A percentile compares a stretch with the other conserved stretches of the same genome.
These are phyloP conservation scores for Sterrhoptilus dennistouni DNA, from an alignment of 2,113 vertebrate genomes.

Conservation along the genomic window DNA sequence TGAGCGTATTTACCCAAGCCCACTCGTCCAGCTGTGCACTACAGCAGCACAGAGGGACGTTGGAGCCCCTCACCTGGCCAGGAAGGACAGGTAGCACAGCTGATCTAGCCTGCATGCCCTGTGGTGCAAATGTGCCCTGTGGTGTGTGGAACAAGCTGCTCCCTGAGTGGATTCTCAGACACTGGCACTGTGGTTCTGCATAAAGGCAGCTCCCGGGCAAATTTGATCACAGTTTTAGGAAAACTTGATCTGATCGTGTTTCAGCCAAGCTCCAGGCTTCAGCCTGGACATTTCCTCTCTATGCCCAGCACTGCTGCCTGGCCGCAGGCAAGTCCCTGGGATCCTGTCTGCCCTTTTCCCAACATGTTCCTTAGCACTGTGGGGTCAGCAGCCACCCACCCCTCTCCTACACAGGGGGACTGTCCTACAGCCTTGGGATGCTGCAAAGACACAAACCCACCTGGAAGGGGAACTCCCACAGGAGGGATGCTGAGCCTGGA, in stretches of 20 bases:
- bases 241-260: neutral
- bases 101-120: too few species aligned
- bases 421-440: neutral
- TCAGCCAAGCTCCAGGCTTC: neutral
- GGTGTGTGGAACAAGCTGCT: neutral
- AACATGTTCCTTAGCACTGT: rapidly evolving
- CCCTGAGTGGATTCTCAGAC: neutral
- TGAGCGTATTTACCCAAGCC: rapidly evolving
- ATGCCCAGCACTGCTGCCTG: neutral
- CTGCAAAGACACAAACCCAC: neutral
- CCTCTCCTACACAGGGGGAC: neutral
- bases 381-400: neutral
- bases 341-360: neutral
- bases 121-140: rapidly evolving
- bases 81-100: neutral
- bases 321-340: rapidly evolving
- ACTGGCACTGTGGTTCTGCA: rapidly evolving
- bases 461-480: neutral
- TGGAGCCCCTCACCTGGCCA: neutral
- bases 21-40: neutral
- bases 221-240: neutral
- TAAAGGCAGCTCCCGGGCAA: neutral
- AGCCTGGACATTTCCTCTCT: neutral
- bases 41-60: neutral
- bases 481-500: rapidly evolving